These are phyloP conservation scores for Ibycter americanus DNA, from an alignment of 2,797 vertebrate genomes.

Conservation along the genomic window DNA sequence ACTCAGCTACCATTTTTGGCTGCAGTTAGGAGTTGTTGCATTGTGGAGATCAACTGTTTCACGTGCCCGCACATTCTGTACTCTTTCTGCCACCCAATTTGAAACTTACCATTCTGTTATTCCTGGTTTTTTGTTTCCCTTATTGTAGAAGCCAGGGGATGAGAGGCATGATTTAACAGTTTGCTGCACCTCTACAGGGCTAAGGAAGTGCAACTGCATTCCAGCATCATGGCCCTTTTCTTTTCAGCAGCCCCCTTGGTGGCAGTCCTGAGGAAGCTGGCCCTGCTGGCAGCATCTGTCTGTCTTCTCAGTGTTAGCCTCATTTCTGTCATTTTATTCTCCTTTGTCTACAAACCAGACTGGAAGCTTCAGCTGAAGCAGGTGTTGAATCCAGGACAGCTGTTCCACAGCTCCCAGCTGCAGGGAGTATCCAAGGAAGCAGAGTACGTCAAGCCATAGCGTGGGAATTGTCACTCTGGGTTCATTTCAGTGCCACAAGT, in stretches of 20 bases:
- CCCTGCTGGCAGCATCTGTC: background rate
- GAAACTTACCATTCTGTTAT: background rate
- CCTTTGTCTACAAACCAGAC: background rate
- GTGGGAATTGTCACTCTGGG: background rate
- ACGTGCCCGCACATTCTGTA: accelerated
- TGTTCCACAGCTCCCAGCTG: background rate
- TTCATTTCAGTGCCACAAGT: background rate
- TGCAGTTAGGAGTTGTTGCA: background rate
- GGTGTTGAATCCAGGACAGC: background rate
- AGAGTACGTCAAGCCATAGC: background rate
- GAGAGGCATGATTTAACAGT: background rate
- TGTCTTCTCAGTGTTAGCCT: background rate
- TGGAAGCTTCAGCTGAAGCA: background rate
- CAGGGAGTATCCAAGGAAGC: background rate
- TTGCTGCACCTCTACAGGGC: background rate
- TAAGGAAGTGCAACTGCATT: background rate
- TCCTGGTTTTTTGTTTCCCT: accelerated
- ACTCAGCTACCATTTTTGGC: background rate
- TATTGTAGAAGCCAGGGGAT: background rate
- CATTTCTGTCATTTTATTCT: background rate
- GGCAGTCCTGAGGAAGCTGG: background rate
- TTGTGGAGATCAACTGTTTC: background rate
- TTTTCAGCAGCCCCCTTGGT: background rate
- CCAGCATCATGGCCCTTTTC: background rate
- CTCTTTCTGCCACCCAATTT: background rate